Base-by-base conservation (phyloP, 2,888 invertebrate species). In the Gymnocheta viridis region DNA sequence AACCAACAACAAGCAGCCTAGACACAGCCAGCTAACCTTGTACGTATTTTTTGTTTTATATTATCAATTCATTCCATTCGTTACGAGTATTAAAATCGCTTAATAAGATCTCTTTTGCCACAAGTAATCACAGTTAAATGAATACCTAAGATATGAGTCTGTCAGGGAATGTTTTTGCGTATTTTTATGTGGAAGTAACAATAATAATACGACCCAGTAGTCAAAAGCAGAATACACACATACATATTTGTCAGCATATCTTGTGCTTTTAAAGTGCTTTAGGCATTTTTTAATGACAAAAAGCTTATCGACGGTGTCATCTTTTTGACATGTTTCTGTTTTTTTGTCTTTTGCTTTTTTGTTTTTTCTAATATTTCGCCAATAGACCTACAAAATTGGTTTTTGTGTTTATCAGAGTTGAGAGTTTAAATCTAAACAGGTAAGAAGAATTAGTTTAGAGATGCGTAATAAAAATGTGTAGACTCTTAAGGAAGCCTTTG, bases 201-300 rank as follows among this genome's bases (percentile, higher is more conserved):
- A 58, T 32, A 12, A 70, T 54, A 49, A 58, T 32, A 19, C 32
- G 27, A 54, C 27, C 7, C 19, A 60, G 35, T 24, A 49, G 49
- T 49, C 49, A 41, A 17, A 70, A 24, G 44, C 27, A 58, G 9
- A 2, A 24, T 3, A 27, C 6, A 22, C 14, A 27, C 24, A 54
- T 27, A 10, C 10, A 38, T n/a, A 35, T 54, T 9, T 56, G 5
- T 19, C 14, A 27, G 22, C 29, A 29, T 22, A 44, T 10, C 38
- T 66, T 19, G 38, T 51, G 22, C 35, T 35, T 47, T 17, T 32
- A 17, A 38, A 67, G 54, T 14, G 47, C 82, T 69, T 47, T 32
- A 38, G 82, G 78, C 56, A 24, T 69, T 64, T 56, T 32, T 58
- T 64, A 78, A 82, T 73, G 67, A 82, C 67, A 82, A 82, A 82